phyloP scores from a whole-genome alignment of 2,888 invertebrate species.

The Gryllus longicercus region DNA sequence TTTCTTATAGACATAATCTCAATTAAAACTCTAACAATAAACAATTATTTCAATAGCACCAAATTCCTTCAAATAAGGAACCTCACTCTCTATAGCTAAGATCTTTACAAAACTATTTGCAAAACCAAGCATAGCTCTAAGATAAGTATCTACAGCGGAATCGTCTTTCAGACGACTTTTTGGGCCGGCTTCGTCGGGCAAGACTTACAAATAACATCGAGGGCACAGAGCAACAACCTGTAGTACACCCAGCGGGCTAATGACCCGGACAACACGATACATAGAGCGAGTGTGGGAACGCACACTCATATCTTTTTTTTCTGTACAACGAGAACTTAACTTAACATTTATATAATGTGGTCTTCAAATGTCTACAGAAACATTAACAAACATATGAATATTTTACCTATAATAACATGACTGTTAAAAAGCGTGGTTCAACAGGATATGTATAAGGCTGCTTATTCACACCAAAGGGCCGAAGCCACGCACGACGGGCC shows the following conservation, averaged over 20 bases:
- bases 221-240: background rate
- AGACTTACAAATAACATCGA: constrained; percentile 1
- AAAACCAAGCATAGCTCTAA: background rate
- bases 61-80: constrained; percentile 7
- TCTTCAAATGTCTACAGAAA: background rate
- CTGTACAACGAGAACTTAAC: background rate
- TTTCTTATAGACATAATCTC: background rate
- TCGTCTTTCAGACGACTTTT: no score
- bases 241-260: background rate
- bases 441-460: constrained; percentile 9
- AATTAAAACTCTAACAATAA: constrained; percentile 17
- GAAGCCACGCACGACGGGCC: background rate
- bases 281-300: constrained; percentile 4
- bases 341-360: background rate
- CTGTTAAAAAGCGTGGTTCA: constrained; percentile 3
- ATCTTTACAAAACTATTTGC: background rate
- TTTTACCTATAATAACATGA: background rate
- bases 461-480: background rate
- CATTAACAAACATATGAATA: background rate
- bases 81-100: background rate
- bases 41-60: constrained; percentile 17
- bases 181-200: background rate
- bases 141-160: no score
- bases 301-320: background rate
- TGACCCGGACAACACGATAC: background rate